These are phyloP conservation scores for Unio pictorum DNA, from an alignment of 2,888 invertebrate genomes.

Conservation along the genomic window DNA sequence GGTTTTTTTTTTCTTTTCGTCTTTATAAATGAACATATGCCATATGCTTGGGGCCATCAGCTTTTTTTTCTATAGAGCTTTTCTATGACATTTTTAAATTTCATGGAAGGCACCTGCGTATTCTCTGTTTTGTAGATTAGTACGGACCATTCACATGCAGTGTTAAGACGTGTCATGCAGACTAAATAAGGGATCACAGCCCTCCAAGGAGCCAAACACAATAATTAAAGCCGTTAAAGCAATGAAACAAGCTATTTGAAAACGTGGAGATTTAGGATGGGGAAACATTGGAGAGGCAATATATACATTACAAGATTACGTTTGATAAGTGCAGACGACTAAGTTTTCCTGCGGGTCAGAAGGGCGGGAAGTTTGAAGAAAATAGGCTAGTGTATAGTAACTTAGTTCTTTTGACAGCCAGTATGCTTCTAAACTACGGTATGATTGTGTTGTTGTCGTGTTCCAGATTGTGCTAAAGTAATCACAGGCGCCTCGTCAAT, in stretches of 20 bases:
- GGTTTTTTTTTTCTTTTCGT: too few species aligned
- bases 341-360: neutral
- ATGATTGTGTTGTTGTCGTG: neutral
- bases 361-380: neutral
- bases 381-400: neutral
- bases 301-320: too few species aligned
- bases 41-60: too few species aligned
- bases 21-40: too few species aligned
- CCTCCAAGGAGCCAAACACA: neutral
- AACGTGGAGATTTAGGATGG: too few species aligned
- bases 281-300: too few species aligned
- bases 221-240: neutral
- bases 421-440: slow-evolving; percentile 1
- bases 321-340: neutral
- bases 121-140: too few species aligned
- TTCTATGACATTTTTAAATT: too few species aligned
- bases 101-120: too few species aligned
- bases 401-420: neutral
- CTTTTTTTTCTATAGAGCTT: too few species aligned
- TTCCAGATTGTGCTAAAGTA: neutral
- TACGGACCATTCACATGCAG: too few species aligned
- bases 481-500: neutral
- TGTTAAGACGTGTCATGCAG: neutral
- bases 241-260: neutral
- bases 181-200: neutral